phyloP scores from a whole-genome alignment of 2,797 vertebrate species.

The Taeniopygia guttata region DNA sequence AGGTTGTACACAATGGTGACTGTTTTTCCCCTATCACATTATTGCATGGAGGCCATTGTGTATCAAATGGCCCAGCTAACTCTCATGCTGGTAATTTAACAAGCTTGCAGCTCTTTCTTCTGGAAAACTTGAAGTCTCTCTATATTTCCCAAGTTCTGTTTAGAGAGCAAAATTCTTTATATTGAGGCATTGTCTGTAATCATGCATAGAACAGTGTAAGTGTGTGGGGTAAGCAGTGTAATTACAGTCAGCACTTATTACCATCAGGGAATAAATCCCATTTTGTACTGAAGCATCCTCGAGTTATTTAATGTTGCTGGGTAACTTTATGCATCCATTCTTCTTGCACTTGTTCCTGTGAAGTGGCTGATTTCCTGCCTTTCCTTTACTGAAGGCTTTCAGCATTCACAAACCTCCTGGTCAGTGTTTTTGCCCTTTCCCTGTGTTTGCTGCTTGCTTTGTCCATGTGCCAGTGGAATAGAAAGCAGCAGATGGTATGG shows the following conservation, averaged over 20 bases:
- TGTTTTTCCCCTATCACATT: neutral
- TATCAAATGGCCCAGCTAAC: neutral
- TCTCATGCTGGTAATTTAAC: neutral
- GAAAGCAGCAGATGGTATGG: conserved; percentile 41
- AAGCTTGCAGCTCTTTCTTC: neutral
- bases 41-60: neutral
- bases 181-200: neutral
- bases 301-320: neutral
- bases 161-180: neutral
- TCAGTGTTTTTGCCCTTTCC: neutral
- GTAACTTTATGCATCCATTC: neutral
- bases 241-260: neutral
- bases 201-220: neutral
- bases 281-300: neutral
- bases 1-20: neutral
- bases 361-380: neutral
- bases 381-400: neutral
- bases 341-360: neutral
- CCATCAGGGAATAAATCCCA: neutral
- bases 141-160: neutral
- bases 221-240: neutral
- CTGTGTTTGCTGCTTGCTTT: neutral
- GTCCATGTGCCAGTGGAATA: neutral
- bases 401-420: neutral
- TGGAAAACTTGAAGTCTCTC: neutral